Percentiles rank a stretch among this genome's conserved stretches.
These are phyloP conservation scores for Hypomecis punctinalis DNA, from an alignment of 2,888 invertebrate species.

Conservation along the genomic window DNA sequence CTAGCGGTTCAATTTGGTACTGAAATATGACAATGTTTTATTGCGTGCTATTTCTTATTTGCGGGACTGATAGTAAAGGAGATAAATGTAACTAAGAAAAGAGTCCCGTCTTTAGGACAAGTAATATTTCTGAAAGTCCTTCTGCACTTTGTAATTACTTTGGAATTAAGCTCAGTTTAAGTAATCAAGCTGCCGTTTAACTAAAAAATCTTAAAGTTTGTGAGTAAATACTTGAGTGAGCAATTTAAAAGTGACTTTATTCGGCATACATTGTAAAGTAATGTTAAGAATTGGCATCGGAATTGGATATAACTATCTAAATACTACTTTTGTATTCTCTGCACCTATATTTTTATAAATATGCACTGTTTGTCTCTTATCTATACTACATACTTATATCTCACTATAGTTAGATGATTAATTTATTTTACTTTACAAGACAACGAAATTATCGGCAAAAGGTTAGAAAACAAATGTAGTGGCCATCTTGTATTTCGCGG, in stretches of 20 bases:
- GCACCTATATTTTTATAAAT: slow-evolving; percentile 37
- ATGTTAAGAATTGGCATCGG: slow-evolving; percentile 14
- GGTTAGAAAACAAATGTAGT: not conserved
- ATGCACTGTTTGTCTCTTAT: slow-evolving; percentile 38
- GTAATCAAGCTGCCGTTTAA: not conserved
- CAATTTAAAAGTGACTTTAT: slow-evolving; percentile 26
- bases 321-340: slow-evolving; percentile 23
- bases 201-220: not conserved
- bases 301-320: slow-evolving; percentile 22
- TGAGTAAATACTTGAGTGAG: slow-evolving; percentile 25
- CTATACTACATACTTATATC: slow-evolving; percentile 17
- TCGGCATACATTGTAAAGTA: slow-evolving; percentile 22
- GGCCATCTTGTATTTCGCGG: too few relatives aligned
- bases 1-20: too few relatives aligned
- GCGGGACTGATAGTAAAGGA: too few relatives aligned
- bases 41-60: too few relatives aligned
- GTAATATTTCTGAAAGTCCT: too few relatives aligned
- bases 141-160: too few relatives aligned
- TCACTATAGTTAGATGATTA: slow-evolving; percentile 7
- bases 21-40: too few relatives aligned
- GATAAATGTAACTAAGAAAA: too few relatives aligned
- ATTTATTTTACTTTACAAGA: not conserved
- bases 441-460: too few relatives aligned
- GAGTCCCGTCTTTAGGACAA: too few relatives aligned
- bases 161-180: not conserved